Base-by-base conservation (phyloP, 2,888 invertebrate species). In the Spodoptera picta region DNA sequence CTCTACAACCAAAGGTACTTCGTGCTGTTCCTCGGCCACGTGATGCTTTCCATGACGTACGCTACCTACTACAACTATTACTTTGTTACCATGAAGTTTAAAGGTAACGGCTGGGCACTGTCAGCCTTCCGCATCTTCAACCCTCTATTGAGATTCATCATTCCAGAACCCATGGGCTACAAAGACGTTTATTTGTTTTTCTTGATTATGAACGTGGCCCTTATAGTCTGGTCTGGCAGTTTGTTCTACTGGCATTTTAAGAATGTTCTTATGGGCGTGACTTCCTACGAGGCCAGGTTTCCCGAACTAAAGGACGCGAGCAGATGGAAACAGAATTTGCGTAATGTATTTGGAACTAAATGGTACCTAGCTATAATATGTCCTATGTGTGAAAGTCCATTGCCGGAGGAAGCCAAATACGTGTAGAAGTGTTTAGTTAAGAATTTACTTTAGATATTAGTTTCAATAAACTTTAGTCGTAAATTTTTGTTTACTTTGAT, bases 1-100 rank as follows among this genome's bases (percentile, higher is more conserved):
- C 96, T 97, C 79, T 89, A 95, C 75, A 98, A 98, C 87, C 96
- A 97, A 75, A 95, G 98, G 72, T 98, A 97, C 87, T 98, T 97
- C 84, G 83, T 98, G 7, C 94, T 97, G 83, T 97, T 97, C 83
- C 89, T 97, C 0, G 81, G 96, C 0, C 96, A 98, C 84, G 89
- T 97, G 54, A 95, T 96, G 58, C 75, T 97, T 3, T 96, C 97
- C 0, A 96, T 97, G 63, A 57, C 95, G 0, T 97, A 97, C 83
- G 95, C 96, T 0, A 95, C 95, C 1, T 95, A 95, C 65, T 97
- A 96, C 79, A 97, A 97, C 80, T 95, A 95, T 60, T 93, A 92
- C 65, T 97, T 96, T 84, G 91, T 97, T 27, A 95, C 95, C 87
- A 68, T 79, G 0, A 85, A 82, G 66, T 89, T 87, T 53, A 77